These are phyloP conservation scores for Lasioglossum villosulum DNA, from an alignment of 2,888 invertebrate species.

Conservation along the genomic window DNA sequence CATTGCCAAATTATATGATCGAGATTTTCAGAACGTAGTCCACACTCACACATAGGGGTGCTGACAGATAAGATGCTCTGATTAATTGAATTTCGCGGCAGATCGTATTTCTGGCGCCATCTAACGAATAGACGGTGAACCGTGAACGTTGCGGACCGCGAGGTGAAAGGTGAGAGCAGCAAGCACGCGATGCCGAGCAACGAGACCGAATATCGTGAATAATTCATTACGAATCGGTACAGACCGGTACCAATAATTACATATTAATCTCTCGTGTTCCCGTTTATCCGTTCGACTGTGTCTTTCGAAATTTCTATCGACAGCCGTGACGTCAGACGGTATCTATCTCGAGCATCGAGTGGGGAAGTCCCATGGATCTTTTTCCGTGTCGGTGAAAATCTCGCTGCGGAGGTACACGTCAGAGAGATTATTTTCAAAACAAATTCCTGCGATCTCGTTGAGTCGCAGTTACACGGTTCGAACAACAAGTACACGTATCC, in stretches of 20 bases:
- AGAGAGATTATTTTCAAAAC: conserved; percentile 7
- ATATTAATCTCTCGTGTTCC: not conserved
- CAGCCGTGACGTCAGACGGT: conserved; percentile 12
- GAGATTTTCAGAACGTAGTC: too few species aligned
- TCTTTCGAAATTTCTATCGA: not conserved
- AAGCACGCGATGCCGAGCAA: not conserved
- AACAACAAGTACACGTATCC: not conserved
- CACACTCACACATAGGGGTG: too few species aligned
- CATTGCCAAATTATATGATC: too few species aligned
- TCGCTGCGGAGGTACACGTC: conserved; percentile 24
- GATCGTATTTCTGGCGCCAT: conserved; percentile 21
- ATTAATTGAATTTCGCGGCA: not conserved
- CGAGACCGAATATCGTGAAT: conserved; percentile 20
- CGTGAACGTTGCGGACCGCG: not conserved
- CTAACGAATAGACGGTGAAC: not conserved
- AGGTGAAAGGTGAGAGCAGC: not conserved
- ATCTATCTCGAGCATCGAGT: not conserved
- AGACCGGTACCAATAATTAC: conserved; percentile 30
- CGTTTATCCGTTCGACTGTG: not conserved
- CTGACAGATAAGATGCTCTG: too few species aligned
- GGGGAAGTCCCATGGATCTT: conserved; percentile 27
- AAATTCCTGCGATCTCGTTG: not conserved
- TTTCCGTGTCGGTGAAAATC: conserved; percentile 15
- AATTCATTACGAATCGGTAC: conserved; percentile 29
- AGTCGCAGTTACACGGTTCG: not conserved